phyloP scores from a whole-genome alignment of 2,888 invertebrate genomes.

The Petrolisthes manimaculis region DNA sequence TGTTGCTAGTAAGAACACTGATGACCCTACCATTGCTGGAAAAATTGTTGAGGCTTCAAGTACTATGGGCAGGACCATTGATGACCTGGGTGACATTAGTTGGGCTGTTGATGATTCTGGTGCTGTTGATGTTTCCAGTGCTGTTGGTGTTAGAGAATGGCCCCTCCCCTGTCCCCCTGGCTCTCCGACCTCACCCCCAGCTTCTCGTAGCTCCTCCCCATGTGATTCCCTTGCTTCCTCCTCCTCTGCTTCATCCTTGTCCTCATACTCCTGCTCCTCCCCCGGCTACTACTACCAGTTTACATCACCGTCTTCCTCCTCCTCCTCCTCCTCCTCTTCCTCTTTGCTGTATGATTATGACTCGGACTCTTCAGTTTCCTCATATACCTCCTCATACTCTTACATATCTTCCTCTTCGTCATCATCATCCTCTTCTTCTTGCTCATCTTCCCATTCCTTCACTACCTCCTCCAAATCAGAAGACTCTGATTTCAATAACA shows the following conservation, averaged over 20 bases:
- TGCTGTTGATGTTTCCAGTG: too few species aligned
- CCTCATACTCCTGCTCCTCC: slow-evolving; percentile 20
- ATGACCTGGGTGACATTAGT: neutral
- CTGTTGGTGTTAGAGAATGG: neutral
- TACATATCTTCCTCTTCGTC: neutral
- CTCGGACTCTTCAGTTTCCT: slow-evolving; percentile 5
- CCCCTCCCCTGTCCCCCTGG: slow-evolving; percentile 19
- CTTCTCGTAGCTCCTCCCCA: slow-evolving; percentile 24
- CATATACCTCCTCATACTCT: slow-evolving; percentile 34
- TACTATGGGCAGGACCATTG: neutral
- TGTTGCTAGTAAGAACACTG: neutral
- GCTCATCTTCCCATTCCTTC: slow-evolving; percentile 2
- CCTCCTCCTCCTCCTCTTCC: slow-evolving; percentile 32
- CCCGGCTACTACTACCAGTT: slow-evolving; percentile 37
- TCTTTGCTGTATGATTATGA: neutral
- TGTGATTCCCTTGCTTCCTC: slow-evolving; percentile 36
- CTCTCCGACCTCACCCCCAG: slow-evolving; percentile 22
- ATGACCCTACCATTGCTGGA: neutral
- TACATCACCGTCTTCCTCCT: slow-evolving; percentile 40
- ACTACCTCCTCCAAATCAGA: slow-evolving; percentile 41
- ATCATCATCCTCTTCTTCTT: neutral
- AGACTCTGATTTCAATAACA: slow-evolving; percentile 51
- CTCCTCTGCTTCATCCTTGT: slow-evolving; percentile 38
- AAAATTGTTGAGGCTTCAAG: neutral
- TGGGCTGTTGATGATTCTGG: neutral